Conservation (phyloP, 2,888 invertebrate species). For the Himalopsyche kuldschensis region DNA sequence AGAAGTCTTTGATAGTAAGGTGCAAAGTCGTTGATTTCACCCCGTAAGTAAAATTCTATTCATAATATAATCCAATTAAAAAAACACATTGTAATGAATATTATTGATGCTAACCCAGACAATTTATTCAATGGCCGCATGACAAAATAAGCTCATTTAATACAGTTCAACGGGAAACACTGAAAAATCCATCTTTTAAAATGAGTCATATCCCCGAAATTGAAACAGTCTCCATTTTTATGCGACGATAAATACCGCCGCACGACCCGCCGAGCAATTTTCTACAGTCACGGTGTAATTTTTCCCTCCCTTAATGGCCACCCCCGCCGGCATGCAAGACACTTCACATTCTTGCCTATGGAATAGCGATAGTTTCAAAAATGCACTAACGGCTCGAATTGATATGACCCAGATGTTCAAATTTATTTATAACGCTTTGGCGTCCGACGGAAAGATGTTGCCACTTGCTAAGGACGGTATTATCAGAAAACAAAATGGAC, state of each 20-base stretch:
- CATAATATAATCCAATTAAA: too few species aligned
- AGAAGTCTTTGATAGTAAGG: too few species aligned
- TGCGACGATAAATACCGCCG: not conserved
- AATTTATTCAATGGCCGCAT: too few species aligned
- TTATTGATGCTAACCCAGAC: too few species aligned
- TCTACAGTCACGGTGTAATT: not conserved
- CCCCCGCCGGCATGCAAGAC: not conserved
- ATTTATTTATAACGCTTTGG: not conserved
- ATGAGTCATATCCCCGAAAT: not conserved
- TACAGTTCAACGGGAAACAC: not conserved
- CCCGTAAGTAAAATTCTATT: too few species aligned
- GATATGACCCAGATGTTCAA: not conserved
- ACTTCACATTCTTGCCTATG: not conserved
- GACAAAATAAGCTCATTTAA: not conserved
- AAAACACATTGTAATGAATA: too few species aligned
- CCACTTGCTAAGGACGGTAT: not conserved
- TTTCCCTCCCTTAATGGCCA: not conserved
- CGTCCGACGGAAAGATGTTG: not conserved
- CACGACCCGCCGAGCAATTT: not conserved
- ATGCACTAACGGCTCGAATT: not conserved
- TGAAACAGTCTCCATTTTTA: not conserved
- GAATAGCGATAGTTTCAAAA: not conserved
- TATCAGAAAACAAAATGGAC: not conserved
- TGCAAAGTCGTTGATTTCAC: too few species aligned
- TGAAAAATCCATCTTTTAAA: not conserved